Percentiles rank a stretch among this genome's conserved stretches.
Evolutionary conservation across 2,797 vertebrate genomes (phyloP).

Genomic region (Anomalospiza imberbis): DNA sequence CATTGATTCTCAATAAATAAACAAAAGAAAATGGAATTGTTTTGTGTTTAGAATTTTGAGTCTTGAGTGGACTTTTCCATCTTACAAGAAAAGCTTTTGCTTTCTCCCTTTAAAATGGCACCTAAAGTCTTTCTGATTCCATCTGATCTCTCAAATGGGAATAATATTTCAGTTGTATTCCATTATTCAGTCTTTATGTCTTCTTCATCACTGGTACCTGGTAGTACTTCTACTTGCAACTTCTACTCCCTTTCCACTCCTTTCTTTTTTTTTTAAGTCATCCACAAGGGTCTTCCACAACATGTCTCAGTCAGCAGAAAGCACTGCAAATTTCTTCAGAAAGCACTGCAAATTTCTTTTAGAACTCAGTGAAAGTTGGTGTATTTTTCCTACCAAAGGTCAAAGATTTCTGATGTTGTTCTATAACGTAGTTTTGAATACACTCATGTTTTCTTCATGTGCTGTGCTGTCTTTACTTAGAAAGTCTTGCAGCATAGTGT

Average conservation of each 20-base stretch:
- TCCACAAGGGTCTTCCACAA: background rate
- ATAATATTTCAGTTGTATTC: background rate
- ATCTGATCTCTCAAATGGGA: background rate
- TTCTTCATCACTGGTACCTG: background rate
- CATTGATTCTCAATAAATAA: background rate
- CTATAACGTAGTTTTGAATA: background rate
- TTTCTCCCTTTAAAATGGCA: background rate
- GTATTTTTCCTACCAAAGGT: background rate
- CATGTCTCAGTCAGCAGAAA: background rate
- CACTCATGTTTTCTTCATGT: background rate
- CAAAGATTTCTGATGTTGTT: background rate
- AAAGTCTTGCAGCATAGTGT: background rate
- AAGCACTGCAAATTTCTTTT: background rate
- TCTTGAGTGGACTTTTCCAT: background rate
- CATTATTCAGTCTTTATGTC: background rate
- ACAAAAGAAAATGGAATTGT: background rate
- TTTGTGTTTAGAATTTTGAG: background rate
- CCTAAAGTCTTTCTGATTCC: background rate
- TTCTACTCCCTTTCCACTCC: background rate
- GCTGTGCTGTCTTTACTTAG: background rate
- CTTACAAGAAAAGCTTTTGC: background rate
- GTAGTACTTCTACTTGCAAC: background rate
- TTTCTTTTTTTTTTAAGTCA: background rate
- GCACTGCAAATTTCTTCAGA: background rate
- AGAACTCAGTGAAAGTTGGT: background rate